Base-by-base conservation (phyloP, 2,888 invertebrate genomes). In the Germaria angustata region DNA sequence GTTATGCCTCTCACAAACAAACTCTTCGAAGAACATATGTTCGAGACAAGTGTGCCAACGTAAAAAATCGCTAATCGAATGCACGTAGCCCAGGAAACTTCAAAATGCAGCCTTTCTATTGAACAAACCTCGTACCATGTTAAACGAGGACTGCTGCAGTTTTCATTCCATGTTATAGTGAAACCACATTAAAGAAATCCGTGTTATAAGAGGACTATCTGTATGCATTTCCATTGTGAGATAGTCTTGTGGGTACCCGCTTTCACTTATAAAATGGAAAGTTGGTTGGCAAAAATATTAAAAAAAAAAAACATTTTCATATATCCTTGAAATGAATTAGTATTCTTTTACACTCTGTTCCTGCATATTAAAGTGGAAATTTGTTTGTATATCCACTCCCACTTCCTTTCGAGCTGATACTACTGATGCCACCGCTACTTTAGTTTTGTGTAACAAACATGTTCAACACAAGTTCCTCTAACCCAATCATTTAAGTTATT, bases 311-410 rank as follows among this genome's bases (percentile, higher is more conserved):
- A 28, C 6, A 6, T 3, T 28, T 28, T 3, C 4, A n/a, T 5
- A 81, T 55, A 73, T 81, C 81, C 77, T 81, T 78, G 77, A 81
- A 81, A 81, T 72, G 77, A 81, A 81, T 81, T 77, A 77, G 81
- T 77, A 78, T 78, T 81, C 77, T 81, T 44, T 39, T 61, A 55
- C 75, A 49, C 20, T 55, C 49, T 57, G 57, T 77, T 63, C 55
- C 39, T 63, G 8, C 13, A 77, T 77, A 44, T 71, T 59, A 41
- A 15, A 59, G 57, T 22, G 8, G 20, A 68, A 3, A 17, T 32
- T 34, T 49, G 59, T 41, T 22, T 39, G 39, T 9, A 15, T n/a
- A 69, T 49, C 22, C 46, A 24, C 53, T 22, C 59, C 17, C 39
- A 59, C 49, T 34, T n/a, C 39, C 11, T 24, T n/a, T 1, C 41